Percentiles rank a stretch among this genome's conserved stretches.
Evolutionary conservation across 2,113 vertebrate genomes (phyloP).

Genomic region (Siniperca chuatsi): DNA sequence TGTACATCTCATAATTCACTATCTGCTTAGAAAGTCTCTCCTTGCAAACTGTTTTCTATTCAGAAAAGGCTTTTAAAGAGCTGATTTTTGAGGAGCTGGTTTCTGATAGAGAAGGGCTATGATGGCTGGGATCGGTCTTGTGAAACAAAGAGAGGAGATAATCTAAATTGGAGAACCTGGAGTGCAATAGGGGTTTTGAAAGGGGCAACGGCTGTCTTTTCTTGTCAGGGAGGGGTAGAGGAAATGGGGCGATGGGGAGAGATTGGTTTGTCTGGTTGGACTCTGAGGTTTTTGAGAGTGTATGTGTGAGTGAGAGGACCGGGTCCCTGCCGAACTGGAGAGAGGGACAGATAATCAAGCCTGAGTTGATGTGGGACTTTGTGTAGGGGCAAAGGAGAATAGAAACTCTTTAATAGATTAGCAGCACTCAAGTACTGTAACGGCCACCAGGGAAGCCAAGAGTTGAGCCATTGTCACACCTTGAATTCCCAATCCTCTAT

Average conservation of each 20-base stretch:
- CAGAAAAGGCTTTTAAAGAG: conserved; percentile 33
- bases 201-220: conserved; percentile 36
- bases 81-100: conserved; percentile 1
- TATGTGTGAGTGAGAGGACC: conserved; percentile 27
- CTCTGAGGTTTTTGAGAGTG: conserved; percentile 48
- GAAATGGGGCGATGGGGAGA: conserved; percentile 51
- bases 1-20: neutral
- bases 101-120: conserved; percentile 14
- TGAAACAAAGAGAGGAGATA: conserved; percentile 68
- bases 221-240: conserved; percentile 32
- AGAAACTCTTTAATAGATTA: conserved; percentile 81
- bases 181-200: conserved; percentile 51
- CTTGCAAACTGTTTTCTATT: conserved; percentile 17
- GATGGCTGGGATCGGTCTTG: conserved; percentile 44
- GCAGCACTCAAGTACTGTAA: conserved; percentile 65
- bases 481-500: conserved; percentile 50
- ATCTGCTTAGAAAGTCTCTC: neutral
- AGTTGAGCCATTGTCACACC: conserved; percentile 62
- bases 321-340: conserved; percentile 42
- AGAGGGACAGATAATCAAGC: conserved; percentile 77
- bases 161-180: conserved; percentile 69
- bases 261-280: conserved; percentile 68
- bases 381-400: conserved; percentile 66
- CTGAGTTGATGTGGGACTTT: conserved; percentile 66
- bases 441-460: conserved; percentile 59